These are phyloP conservation scores for Orthonychiurus folsomi DNA, from an alignment of 2,888 invertebrate genomes.

Conservation along the genomic window DNA sequence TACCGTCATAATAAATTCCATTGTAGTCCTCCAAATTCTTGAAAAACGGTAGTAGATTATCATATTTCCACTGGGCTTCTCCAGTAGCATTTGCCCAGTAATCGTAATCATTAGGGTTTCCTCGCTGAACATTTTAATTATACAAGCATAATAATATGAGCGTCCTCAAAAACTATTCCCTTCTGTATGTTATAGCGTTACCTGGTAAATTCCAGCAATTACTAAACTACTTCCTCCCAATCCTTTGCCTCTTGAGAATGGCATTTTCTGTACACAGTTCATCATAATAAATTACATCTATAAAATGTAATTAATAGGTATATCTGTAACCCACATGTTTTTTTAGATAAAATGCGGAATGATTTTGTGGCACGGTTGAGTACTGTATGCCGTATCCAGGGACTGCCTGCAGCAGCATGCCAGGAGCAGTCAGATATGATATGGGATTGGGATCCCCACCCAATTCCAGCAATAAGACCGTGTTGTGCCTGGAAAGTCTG, in stretches of 20 bases:
- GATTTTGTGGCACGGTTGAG: slow-evolving; percentile 6
- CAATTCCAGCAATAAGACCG: slow-evolving; percentile 5
- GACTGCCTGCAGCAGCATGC: no score
- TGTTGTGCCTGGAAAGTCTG: slow-evolving; percentile 3
- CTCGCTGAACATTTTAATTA: no score
- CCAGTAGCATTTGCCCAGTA: slow-evolving; percentile 27
- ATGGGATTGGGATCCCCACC: slow-evolving; percentile 11
- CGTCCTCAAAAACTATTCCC: no score
- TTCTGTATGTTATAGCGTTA: no score
- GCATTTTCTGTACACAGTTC: neutral
- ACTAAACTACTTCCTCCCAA: slow-evolving; percentile 10
- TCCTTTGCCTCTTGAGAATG: slow-evolving; percentile 5
- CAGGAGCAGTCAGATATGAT: neutral
- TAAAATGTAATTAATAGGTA: neutral
- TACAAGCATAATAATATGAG: no score
- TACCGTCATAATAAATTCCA: slow-evolving; percentile 5
- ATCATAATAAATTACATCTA: no score
- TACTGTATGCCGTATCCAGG: neutral
- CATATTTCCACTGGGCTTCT: slow-evolving; percentile 22
- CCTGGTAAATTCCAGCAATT: slow-evolving; percentile 7
- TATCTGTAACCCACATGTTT: slow-evolving; percentile 2
- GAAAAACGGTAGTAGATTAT: slow-evolving; percentile 26
- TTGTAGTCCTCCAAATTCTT: slow-evolving; percentile 14
- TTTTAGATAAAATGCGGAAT: neutral
- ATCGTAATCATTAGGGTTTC: slow-evolving; percentile 24